phyloP scores from a whole-genome alignment of 1,140 invertebrate genomes.

The Pachyrhynchus sulphureomaculatus region DNA sequence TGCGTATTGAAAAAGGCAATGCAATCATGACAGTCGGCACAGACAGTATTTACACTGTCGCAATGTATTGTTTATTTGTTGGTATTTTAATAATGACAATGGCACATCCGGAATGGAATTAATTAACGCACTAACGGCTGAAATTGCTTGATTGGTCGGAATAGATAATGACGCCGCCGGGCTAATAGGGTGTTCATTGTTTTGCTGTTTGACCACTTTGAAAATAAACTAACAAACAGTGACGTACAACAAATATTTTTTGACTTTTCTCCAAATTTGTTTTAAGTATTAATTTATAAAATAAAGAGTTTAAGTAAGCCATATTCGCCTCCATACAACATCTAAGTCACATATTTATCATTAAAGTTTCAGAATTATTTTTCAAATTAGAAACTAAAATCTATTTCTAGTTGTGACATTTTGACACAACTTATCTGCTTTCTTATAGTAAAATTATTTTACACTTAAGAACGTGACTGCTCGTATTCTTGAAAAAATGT shows the following conservation, averaged over 20 bases:
- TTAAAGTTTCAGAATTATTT: too few species aligned
- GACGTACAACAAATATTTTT: slow-evolving; percentile 10
- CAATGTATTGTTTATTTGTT: slow-evolving; percentile 30
- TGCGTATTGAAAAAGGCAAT: background rate
- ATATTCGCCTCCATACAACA: too few species aligned
- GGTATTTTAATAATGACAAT: slow-evolving; percentile 29
- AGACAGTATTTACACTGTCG: slow-evolving; percentile 3
- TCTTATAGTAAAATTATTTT: too few species aligned
- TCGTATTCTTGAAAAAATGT: too few species aligned
- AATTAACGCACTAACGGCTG: slow-evolving; percentile 30
- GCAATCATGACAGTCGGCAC: background rate
- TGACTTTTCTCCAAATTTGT: too few species aligned
- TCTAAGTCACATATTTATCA: too few species aligned
- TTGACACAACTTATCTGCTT: too few species aligned
- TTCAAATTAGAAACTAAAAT: too few species aligned
- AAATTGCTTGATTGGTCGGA: slow-evolving; percentile 35
- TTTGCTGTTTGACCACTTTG: slow-evolving; percentile 28
- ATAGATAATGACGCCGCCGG: slow-evolving; percentile 24
- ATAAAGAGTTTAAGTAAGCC: too few species aligned
- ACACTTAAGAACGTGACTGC: too few species aligned
- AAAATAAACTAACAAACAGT: slow-evolving; percentile 20
- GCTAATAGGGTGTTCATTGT: slow-evolving; percentile 31
- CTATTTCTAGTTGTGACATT: too few species aligned
- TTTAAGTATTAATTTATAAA: too few species aligned
- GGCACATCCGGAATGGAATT: slow-evolving; percentile 31